phyloP scores from a whole-genome alignment of 2,113 vertebrate genomes.

The Morone saxatilis region DNA sequence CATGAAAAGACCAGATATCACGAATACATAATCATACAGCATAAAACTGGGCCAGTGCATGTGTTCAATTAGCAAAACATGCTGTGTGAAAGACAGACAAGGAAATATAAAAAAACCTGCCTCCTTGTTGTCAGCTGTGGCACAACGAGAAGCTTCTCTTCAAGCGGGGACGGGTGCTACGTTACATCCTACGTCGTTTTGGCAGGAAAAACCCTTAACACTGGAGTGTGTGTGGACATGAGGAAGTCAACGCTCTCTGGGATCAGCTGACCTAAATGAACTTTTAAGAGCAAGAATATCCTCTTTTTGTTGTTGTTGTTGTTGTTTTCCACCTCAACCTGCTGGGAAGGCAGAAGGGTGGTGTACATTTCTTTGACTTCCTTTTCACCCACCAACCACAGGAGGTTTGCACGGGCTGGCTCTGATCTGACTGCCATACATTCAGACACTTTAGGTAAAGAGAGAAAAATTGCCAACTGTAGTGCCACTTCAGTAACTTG shows the following conservation, averaged over 20 bases:
- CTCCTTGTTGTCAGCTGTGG: constrained; percentile 56
- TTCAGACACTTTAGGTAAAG: constrained; percentile 67
- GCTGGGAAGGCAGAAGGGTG: background rate
- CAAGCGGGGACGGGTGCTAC: constrained; percentile 21
- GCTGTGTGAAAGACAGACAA: constrained; percentile 64
- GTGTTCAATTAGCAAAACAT: constrained; percentile 71
- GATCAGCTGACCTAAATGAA: background rate
- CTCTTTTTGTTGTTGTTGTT: background rate
- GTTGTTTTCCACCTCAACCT: background rate
- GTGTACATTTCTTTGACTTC: constrained; percentile 25
- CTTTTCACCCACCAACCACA: background rate
- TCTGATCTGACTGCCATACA: constrained; percentile 59
- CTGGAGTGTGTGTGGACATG: constrained; percentile 14
- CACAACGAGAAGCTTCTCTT: constrained; percentile 32
- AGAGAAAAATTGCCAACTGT: constrained; percentile 65
- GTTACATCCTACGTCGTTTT: constrained; percentile 38
- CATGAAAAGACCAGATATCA: constrained; percentile 40
- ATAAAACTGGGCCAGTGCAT: constrained; percentile 50
- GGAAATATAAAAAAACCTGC: constrained; percentile 64
- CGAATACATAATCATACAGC: constrained; percentile 58
- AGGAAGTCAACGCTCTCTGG: background rate
- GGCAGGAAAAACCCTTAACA: constrained; percentile 23
- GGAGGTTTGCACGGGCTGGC: constrained; percentile 5
- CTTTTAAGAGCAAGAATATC: background rate
- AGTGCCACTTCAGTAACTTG: constrained; percentile 74